Evolutionary conservation across 2,113 vertebrate genomes (phyloP).

Genomic region (Centropristis striata): DNA sequence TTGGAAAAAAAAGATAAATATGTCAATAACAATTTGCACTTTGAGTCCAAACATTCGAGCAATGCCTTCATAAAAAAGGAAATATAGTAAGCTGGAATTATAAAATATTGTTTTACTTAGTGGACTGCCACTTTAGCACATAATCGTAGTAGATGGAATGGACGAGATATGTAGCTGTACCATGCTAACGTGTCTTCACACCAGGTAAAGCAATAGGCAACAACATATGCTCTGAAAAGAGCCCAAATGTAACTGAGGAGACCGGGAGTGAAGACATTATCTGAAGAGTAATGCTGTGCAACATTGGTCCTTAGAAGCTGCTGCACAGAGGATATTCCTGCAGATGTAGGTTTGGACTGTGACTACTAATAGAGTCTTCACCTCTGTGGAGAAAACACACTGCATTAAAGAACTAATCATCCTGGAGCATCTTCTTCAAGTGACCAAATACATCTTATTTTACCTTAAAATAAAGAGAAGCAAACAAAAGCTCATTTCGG

Average conservation of each 20-base stretch:
- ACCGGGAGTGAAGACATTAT: slow-evolving; percentile 11
- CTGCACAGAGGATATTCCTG: slow-evolving; percentile 35
- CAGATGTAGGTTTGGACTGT: slow-evolving; percentile 26
- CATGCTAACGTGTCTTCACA: slow-evolving; percentile 33
- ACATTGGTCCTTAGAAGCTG: slow-evolving; percentile 45
- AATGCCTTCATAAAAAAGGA: slow-evolving; percentile 43
- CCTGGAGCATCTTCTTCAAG: slow-evolving; percentile 29
- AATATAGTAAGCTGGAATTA: slow-evolving; percentile 45
- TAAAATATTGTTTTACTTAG: slow-evolving; percentile 54
- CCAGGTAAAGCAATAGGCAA: slow-evolving; percentile 39
- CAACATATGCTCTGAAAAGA: neutral
- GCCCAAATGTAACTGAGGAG: neutral
- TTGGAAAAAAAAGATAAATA: slow-evolving; percentile 50
- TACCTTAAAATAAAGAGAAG: slow-evolving; percentile 35
- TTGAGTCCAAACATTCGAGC: slow-evolving; percentile 56
- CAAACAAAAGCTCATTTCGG: slow-evolving; percentile 46
- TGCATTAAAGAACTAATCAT: slow-evolving; percentile 52
- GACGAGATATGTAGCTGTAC: slow-evolving; percentile 27
- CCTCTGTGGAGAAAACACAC: slow-evolving; percentile 42
- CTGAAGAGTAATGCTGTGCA: slow-evolving; percentile 41
- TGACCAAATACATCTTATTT: slow-evolving; percentile 43
- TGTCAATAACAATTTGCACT: slow-evolving; percentile 36
- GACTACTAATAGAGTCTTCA: slow-evolving; percentile 11
- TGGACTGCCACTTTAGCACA: slow-evolving; percentile 46
- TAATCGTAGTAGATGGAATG: slow-evolving; percentile 24